Evolutionary conservation across 2,113 vertebrate genomes (phyloP), one percentile per base, ranked within the genome.

Genomic region (Odontophorus gujanensis): DNA sequence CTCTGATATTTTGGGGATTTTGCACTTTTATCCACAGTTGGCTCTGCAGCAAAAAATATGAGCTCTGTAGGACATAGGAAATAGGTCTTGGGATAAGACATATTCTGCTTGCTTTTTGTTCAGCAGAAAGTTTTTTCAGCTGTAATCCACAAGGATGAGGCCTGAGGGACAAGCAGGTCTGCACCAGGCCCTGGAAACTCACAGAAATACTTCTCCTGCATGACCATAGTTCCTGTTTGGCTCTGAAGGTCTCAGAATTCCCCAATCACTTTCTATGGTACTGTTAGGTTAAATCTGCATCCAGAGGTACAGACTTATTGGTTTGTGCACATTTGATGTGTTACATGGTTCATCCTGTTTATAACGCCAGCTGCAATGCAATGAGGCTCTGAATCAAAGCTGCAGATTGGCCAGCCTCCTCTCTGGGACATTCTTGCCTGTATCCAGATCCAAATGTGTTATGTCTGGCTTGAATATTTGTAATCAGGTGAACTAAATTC

Each of bases 191-290:
- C 5, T 47, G 53, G 13, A 63, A 32, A 18, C 45, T 79, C 58
- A 22, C n/a, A 85, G 81, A 45, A 19, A 20, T 0, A 15, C 26
- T 55, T 57, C 13, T 86, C 30, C 18, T 81, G 3, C 0, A 0
- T 36, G 30, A 11, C 42, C 22, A 53, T 48, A 11, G 45, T 53
- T 81, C 55, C 13, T 15, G 8, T 75, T 40, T 80, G 45, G 13
- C 55, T 73, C 55, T 42, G 25, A 48, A 89, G 36, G 50, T 45
- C 11, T 68, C 32, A 45, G 24, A 47, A 28, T 47, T 72, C 28
- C 38, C 43, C 81, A 11, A 26, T 76, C 15, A 13, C 16, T 50
- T 84, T 75, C 58, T 69, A 53, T 62, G 55, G 58, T n/a, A 28
- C 32, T 75, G 8, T 45, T 62, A 79, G n/a, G 45, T 40, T 40